Conservation (phyloP, 2,797 vertebrate genomes). For the Hyperoplus immaculatus region DNA sequence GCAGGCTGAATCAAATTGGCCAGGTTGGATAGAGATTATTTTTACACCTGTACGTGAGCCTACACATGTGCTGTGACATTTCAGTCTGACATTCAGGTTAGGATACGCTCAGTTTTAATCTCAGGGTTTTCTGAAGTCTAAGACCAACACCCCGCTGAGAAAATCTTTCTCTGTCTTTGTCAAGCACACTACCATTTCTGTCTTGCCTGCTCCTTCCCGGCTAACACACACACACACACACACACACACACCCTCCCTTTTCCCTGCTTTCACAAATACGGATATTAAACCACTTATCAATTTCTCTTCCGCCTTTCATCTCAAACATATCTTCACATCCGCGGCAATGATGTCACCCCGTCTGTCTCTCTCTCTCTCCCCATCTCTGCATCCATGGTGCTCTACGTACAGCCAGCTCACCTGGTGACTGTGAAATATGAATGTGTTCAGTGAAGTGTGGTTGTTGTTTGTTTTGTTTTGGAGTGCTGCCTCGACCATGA, state of each 20-base stretch:
- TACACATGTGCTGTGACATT: slow-evolving; percentile 61
- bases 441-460: slow-evolving; percentile 72
- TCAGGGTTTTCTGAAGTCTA: slow-evolving; percentile 57
- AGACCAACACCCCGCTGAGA: slow-evolving; percentile 56
- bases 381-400: slow-evolving; percentile 37
- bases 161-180: slow-evolving; percentile 51
- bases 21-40: slow-evolving; percentile 50
- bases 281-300: slow-evolving; percentile 78
- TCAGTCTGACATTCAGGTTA: slow-evolving; percentile 66
- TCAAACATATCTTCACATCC: slow-evolving; percentile 58
- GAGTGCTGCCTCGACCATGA: slow-evolving; percentile 64
- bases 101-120: slow-evolving; percentile 47
- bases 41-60: slow-evolving; percentile 12
- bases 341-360: neutral
- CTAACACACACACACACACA: slow-evolving; percentile 41
- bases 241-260: slow-evolving; percentile 49
- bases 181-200: slow-evolving; percentile 2
- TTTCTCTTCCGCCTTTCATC: slow-evolving; percentile 56
- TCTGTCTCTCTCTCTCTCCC: slow-evolving; percentile 17
- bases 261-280: slow-evolving; percentile 58
- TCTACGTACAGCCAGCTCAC: slow-evolving; percentile 49
- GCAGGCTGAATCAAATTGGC: slow-evolving; percentile 40
- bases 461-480: slow-evolving; percentile 48
- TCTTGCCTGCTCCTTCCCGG: slow-evolving; percentile 10
- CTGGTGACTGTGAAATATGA: slow-evolving; percentile 75